Conservation (phyloP, 2,113 vertebrate species). For the Brevimyrus niger region DNA sequence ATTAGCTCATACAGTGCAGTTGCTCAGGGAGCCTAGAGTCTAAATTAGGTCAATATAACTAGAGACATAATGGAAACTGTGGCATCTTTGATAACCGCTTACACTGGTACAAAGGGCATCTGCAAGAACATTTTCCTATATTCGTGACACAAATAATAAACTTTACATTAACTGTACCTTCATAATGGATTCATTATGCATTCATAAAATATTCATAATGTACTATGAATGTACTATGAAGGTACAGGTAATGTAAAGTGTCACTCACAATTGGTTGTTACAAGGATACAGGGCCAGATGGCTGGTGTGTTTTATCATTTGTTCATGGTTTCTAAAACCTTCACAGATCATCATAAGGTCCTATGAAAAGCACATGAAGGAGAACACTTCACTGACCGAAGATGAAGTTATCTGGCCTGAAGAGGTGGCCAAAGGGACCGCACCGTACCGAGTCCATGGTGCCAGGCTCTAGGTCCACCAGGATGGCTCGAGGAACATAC, state of each 20-base stretch:
- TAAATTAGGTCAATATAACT: neutral
- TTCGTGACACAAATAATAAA: neutral
- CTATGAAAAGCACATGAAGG: neutral
- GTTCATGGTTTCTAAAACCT: neutral
- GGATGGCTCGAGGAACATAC: conserved; percentile 77
- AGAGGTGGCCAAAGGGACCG: conserved; percentile 76
- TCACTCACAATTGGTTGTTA: neutral
- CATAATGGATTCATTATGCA: neutral
- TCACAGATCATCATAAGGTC: neutral
- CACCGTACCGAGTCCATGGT: conserved; percentile 81
- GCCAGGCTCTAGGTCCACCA: conserved; percentile 79
- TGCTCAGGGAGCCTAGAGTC: neutral
- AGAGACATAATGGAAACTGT: neutral
- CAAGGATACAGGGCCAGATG: neutral
- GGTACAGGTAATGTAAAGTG: neutral
- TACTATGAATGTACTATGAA: neutral
- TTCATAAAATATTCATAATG: neutral
- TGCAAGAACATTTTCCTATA: neutral
- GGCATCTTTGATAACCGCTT: neutral
- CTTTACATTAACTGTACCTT: neutral
- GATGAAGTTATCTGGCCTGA: conserved; percentile 83
- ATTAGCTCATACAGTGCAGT: neutral
- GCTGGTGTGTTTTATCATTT: neutral
- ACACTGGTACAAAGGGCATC: neutral
- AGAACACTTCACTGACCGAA: conserved; percentile 57